A percentile compares a stretch with the other conserved stretches of the same genome.
These are phyloP conservation scores for Gryllus longicercus DNA, from an alignment of 2,888 invertebrate genomes.

Conservation along the genomic window DNA sequence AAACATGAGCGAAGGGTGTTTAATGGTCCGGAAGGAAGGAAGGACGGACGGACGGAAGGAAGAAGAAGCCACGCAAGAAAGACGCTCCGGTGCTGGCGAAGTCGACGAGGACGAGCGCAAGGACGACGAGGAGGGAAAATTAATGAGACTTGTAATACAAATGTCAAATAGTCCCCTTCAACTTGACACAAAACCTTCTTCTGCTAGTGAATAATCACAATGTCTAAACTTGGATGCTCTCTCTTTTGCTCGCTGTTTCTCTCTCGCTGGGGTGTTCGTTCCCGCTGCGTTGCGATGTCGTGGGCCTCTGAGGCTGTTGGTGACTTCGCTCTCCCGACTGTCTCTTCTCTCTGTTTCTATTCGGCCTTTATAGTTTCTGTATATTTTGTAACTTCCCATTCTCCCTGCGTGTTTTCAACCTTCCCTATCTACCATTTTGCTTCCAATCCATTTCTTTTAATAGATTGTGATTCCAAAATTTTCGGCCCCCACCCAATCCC, in stretches of 20 bases:
- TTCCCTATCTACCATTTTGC: too few relatives aligned
- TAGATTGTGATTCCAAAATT: too few relatives aligned
- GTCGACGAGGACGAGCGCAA: background rate
- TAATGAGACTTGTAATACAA: slow-evolving; percentile 17
- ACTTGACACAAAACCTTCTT: slow-evolving; percentile 11
- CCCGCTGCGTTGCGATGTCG: too few relatives aligned
- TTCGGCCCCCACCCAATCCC: fast-evolving
- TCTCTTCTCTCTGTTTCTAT: too few relatives aligned
- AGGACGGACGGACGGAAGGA: background rate
- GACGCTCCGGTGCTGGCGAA: background rate
- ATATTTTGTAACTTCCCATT: too few relatives aligned
- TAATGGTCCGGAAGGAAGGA: background rate
- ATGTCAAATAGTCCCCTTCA: slow-evolving; percentile 17
- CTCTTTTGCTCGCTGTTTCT: background rate
- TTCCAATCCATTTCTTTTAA: too few relatives aligned
- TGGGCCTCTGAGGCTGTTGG: too few relatives aligned
- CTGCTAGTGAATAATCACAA: slow-evolving; percentile 5
- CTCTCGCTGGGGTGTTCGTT: too few relatives aligned
- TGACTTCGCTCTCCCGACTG: too few relatives aligned
- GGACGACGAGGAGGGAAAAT: background rate
- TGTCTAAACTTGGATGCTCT: slow-evolving; percentile 9
- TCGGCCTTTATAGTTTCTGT: too few relatives aligned
- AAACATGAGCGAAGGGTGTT: slow-evolving; percentile 9
- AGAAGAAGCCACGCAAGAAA: background rate
- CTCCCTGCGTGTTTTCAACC: too few relatives aligned